Evolutionary conservation across 1,140 invertebrate species (phyloP).

Genomic region (Dendroctonus ponderosae): DNA sequence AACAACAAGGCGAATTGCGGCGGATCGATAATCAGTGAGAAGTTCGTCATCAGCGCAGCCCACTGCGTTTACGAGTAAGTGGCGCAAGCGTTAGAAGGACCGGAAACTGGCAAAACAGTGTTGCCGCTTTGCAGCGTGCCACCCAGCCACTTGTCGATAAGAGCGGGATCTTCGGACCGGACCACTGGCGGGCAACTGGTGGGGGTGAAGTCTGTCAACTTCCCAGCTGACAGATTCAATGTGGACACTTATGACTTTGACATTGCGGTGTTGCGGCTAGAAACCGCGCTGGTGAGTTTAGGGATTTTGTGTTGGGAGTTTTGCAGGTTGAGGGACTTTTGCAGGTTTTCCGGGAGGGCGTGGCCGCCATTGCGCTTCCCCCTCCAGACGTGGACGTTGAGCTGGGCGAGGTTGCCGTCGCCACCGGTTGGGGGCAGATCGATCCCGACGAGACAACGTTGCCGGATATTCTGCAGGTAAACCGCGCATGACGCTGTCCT

Average conservation of each 20-base stretch:
- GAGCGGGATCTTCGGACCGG: conserved; percentile 22
- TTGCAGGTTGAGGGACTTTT: not conserved
- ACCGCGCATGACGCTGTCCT: not conserved
- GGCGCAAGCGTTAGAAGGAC: too few relatives aligned
- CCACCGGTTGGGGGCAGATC: conserved; percentile 31
- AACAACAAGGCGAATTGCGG: conserved; percentile 14
- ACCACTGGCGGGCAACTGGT: conserved; percentile 30
- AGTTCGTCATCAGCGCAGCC: conserved; percentile 27
- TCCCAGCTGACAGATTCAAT: conserved; percentile 21
- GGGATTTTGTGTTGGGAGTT: too few relatives aligned
- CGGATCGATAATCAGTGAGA: conserved; percentile 21
- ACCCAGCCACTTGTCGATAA: conserved; percentile 11
- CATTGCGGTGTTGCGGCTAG: conserved; percentile 23
- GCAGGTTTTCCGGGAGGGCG: conserved; percentile 16
- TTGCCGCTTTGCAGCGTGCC: conserved; percentile 9
- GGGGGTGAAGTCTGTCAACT: conserved; percentile 6
- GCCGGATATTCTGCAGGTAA: conserved; percentile 24
- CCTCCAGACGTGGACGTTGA: conserved; percentile 11
- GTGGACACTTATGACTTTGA: conserved; percentile 30
- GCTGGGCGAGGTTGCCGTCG: conserved; percentile 17
- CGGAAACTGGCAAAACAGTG: too few relatives aligned
- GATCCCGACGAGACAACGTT: conserved; percentile 28
- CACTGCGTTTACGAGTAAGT: conserved; percentile 33
- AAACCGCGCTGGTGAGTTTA: conserved; percentile 8
- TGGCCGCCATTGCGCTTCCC: conserved; percentile 8